Evolutionary conservation across 2,797 vertebrate species (phyloP).

Genomic region (Notolepis coatsorum): DNA sequence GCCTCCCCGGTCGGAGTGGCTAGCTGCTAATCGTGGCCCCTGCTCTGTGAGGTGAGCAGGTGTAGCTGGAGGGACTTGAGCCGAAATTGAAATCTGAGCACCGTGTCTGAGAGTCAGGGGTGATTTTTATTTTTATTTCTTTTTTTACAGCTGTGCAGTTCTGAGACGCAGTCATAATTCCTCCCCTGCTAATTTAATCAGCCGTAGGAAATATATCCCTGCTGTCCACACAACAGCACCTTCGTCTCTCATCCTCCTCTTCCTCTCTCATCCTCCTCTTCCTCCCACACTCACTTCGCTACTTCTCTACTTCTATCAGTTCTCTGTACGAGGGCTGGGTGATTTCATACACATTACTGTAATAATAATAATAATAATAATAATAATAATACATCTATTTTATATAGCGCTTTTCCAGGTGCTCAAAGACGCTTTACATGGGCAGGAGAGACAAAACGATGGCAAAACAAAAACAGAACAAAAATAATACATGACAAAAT

Average conservation of each 20-base stretch:
- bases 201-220: slow-evolving; percentile 55
- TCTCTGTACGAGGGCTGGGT: too few relatives aligned
- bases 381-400: too few relatives aligned
- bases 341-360: too few relatives aligned
- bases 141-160: slow-evolving; percentile 52
- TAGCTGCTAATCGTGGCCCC: slow-evolving; percentile 82
- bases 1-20: slow-evolving; percentile 73
- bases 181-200: slow-evolving; percentile 60
- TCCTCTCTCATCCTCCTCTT: background rate
- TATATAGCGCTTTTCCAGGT: too few relatives aligned
- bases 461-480: too few relatives aligned
- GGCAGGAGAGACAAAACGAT: too few relatives aligned
- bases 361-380: too few relatives aligned
- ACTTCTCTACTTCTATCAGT: slow-evolving; percentile 12
- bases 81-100: slow-evolving; percentile 84
- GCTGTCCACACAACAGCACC: slow-evolving; percentile 20
- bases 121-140: too few relatives aligned
- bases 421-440: too few relatives aligned
- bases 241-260: slow-evolving; percentile 5
- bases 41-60: slow-evolving; percentile 76
- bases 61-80: slow-evolving; percentile 63
- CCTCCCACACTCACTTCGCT: background rate
- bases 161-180: slow-evolving; percentile 70
- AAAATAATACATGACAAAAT: too few relatives aligned
- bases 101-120: slow-evolving; percentile 76